Conservation (phyloP, 2,797 vertebrate species). For the Xiphorhynchus erythropygius region DNA sequence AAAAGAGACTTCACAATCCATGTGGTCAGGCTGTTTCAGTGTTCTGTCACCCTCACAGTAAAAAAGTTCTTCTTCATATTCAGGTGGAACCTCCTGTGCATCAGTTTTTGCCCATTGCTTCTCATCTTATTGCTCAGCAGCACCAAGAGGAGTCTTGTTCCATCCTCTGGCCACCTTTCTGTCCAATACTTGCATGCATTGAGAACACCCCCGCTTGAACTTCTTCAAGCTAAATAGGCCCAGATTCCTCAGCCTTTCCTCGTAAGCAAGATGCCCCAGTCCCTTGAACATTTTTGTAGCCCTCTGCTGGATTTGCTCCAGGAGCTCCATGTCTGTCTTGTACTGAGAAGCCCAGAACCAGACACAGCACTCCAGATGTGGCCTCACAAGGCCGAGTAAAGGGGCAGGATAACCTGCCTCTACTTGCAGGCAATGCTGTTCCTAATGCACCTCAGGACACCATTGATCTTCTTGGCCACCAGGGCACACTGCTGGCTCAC, state of each 20-base stretch:
- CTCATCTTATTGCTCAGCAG: background rate
- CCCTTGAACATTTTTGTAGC: background rate
- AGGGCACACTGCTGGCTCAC: background rate
- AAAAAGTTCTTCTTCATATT: background rate
- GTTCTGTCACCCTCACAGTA: background rate
- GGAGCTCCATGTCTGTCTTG: background rate
- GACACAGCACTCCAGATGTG: too few relatives aligned
- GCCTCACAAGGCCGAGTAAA: background rate
- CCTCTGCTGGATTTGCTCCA: background rate
- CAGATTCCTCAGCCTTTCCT: background rate
- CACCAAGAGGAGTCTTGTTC: background rate
- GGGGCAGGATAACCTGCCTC: background rate
- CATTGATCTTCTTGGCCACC: background rate
- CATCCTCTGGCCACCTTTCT: background rate
- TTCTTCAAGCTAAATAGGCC: background rate
- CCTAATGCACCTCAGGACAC: too few relatives aligned
- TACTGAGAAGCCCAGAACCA: background rate
- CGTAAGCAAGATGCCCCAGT: background rate
- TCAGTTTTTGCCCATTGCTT: background rate
- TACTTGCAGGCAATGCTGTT: accelerated
- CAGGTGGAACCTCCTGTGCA: background rate
- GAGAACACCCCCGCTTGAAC: background rate
- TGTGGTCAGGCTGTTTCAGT: background rate
- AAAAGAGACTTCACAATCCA: background rate
- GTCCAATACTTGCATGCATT: background rate